Percentiles rank a stretch among this genome's conserved stretches.
phyloP scores from a whole-genome alignment of 2,888 invertebrate species.

The Clepsis dumicolana region DNA sequence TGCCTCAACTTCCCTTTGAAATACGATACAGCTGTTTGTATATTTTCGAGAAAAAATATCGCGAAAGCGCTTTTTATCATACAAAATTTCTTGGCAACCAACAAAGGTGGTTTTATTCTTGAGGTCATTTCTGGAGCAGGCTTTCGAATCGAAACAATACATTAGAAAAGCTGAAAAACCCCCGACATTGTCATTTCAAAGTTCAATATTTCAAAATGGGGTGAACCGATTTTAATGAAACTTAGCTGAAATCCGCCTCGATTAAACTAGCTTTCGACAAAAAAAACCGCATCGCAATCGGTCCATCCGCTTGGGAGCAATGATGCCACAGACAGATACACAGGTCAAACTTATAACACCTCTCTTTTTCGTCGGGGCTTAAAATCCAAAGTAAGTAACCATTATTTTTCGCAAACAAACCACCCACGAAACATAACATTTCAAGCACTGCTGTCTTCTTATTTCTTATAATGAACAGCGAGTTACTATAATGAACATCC shows the following conservation, averaged over 20 bases:
- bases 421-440: too few relatives aligned
- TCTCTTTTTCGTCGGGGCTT: too few relatives aligned
- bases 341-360: too few relatives aligned
- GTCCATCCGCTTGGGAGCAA: too few relatives aligned
- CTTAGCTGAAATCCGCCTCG: too few relatives aligned
- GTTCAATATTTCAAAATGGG: neutral
- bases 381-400: too few relatives aligned
- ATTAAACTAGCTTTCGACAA: too few relatives aligned
- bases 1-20: slow-evolving; percentile 32
- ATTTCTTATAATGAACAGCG: neutral
- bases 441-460: neutral
- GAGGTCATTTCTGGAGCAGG: slow-evolving; percentile 3
- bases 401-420: too few relatives aligned
- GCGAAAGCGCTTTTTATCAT: slow-evolving; percentile 31
- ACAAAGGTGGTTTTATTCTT: slow-evolving; percentile 22
- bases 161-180: neutral
- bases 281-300: too few relatives aligned
- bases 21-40: slow-evolving; percentile 39
- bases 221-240: neutral
- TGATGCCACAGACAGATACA: too few relatives aligned
- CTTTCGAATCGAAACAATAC: neutral
- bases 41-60: slow-evolving; percentile 26
- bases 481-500: too few relatives aligned
- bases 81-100: slow-evolving; percentile 19
- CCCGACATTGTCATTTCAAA: too few relatives aligned